Base-by-base conservation (phyloP, 2,888 invertebrate genomes). In the Zaprionus lineosus region DNA sequence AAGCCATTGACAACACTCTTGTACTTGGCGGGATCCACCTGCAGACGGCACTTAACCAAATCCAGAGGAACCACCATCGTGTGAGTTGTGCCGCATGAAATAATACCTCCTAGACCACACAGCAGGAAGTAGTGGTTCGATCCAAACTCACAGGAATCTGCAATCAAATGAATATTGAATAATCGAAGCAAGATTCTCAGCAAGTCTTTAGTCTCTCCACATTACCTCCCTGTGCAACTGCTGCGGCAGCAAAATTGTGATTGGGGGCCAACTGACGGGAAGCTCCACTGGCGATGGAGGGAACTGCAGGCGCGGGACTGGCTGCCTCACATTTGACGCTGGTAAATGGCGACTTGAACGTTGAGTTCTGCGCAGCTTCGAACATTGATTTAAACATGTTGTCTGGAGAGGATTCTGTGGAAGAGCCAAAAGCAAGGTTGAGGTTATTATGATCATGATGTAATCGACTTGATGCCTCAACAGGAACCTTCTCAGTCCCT, bases 21-120 rank as follows among this genome's bases (percentile, higher is more conserved):
- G 92, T 98, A 99, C 91, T 99, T 99, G 46, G 91, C 96, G 1
- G 96, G 93, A 91, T 99, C 94, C 6, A 98, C 97, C 91, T 97
- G 97, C 71, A 98, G 94, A 71, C 98, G 94, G 90, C 98, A 98
- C 91, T 98, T 98, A 36, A 98, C 97, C 90, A 98, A 92, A 92
- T 99, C 99, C 72, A 99, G 92, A 2, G 99, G 99, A 9, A 98
- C 98, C 46, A 99, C 90, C 90, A 90, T 89, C n/a, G 90, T 90
- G 61, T 90, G 90, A 24, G 90, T 90, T 12, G 83, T 76, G 91
- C 93, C 93, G 76, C 93, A 93, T 8, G 93, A 93, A 18, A 93
- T 91, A 79, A 93, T 90, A 56, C 93, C 99, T 65, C 98, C 98
- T 78, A 99, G 91, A 40, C 98, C 98, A 91, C 99, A 99, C 33